Conservation (phyloP, 2,888 invertebrate genomes). For the Limnephilus auricula region DNA sequence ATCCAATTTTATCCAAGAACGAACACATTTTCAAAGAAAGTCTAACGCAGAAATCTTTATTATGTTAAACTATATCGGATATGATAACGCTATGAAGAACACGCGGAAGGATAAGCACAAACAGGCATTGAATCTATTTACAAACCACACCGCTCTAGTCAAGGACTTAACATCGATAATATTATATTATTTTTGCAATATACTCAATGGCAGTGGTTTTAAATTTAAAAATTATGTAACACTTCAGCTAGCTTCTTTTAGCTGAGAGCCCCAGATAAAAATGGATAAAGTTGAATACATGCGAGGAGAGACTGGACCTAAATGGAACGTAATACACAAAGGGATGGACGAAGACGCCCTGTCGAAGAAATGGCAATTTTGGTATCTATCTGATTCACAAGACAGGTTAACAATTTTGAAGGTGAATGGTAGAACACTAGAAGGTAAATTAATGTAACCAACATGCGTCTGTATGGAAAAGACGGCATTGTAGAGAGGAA, state of each 20-base stretch:
- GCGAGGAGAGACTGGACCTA: no score
- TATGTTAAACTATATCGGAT: neutral
- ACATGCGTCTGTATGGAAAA: no score
- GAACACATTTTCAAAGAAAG: constrained; percentile 6
- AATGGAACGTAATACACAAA: no score
- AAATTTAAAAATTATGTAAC: neutral
- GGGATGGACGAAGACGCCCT: no score
- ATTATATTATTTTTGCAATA: neutral
- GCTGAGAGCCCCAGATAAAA: no score
- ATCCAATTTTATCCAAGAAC: neutral
- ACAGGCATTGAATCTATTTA: neutral
- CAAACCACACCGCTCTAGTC: neutral
- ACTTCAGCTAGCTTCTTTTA: neutral
- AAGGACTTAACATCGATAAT: neutral
- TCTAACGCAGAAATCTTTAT: constrained; percentile 15
- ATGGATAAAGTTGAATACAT: no score
- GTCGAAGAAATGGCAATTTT: no score
- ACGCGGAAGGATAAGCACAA: neutral
- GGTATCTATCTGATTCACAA: no score
- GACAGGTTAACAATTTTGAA: no score
- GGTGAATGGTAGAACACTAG: no score
- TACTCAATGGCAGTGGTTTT: neutral
- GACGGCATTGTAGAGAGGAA: no score
- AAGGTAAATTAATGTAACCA: no score
- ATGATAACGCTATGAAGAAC: neutral